A percentile compares a stretch with the other conserved stretches of the same genome.
Conservation (phyloP, 2,888 invertebrate species). For the Pandemis cinnamomeana region DNA sequence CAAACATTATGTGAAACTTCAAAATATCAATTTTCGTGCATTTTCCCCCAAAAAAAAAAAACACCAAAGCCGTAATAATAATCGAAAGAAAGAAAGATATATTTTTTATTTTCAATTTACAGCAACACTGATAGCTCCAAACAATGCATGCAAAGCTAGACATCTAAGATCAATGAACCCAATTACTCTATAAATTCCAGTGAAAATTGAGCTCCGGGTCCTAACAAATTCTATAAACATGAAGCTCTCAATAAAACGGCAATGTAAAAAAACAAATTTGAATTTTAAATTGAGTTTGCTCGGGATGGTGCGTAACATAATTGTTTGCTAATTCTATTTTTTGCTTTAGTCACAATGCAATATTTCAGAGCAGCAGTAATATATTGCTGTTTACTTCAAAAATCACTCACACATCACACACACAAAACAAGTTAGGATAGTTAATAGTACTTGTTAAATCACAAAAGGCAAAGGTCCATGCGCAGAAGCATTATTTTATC, state of each 20-base stretch:
- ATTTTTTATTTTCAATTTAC: slow-evolving; percentile 34
- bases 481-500: slow-evolving; percentile 46
- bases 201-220: slow-evolving; percentile 7
- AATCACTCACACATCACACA: slow-evolving; percentile 65
- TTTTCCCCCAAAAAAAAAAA: slow-evolving; percentile 48
- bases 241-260: slow-evolving; percentile 31
- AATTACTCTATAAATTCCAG: slow-evolving; percentile 16
- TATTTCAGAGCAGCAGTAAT: slow-evolving; percentile 55
- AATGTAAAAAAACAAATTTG: slow-evolving; percentile 55
- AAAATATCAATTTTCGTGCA: slow-evolving; percentile 56
- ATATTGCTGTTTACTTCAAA: slow-evolving; percentile 55
- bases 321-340: slow-evolving; percentile 44
- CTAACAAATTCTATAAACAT: background rate
- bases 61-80: slow-evolving; percentile 50
- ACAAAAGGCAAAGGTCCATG: slow-evolving; percentile 42
- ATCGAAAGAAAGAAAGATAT: slow-evolving; percentile 15
- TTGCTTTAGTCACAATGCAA: slow-evolving; percentile 62
- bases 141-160: slow-evolving; percentile 64
- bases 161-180: slow-evolving; percentile 55
- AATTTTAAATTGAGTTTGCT: slow-evolving; percentile 54
- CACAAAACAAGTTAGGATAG: slow-evolving; percentile 52
- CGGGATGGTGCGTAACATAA: slow-evolving; percentile 42
- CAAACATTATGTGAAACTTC: slow-evolving; percentile 52
- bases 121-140: slow-evolving; percentile 55
- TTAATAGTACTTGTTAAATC: slow-evolving; percentile 24